phyloP scores from a whole-genome alignment of 2,888 invertebrate species.

The Euphydryas editha region DNA sequence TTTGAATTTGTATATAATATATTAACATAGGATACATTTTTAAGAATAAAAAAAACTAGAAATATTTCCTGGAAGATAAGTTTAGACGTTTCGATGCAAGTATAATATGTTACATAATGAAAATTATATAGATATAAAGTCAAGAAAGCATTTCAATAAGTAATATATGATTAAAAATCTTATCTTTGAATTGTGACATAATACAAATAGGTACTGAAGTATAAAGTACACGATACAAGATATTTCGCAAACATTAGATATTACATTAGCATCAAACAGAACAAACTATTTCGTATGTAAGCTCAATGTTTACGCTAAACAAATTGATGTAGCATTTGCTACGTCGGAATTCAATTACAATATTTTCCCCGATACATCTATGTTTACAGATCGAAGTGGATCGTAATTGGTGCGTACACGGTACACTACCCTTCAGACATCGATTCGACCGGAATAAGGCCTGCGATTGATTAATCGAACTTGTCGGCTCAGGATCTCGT shows the following conservation, averaged over 20 bases:
- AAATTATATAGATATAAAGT: too few species aligned
- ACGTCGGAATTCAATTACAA: conserved; percentile 9
- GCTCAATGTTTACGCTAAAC: conserved; percentile 1
- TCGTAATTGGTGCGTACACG: conserved; percentile 54
- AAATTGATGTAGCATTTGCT: conserved; percentile 6
- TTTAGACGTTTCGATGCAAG: too few species aligned
- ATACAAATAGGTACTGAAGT: not conserved
- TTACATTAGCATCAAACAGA: not conserved
- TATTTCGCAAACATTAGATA: not conserved
- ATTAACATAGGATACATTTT: too few species aligned
- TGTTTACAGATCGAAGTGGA: conserved; percentile 18
- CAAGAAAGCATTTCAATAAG: too few species aligned
- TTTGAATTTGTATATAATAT: too few species aligned
- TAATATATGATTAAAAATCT: not conserved
- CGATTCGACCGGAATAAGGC: conserved; percentile 45
- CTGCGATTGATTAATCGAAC: conserved; percentile 71
- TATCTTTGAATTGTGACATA: not conserved
- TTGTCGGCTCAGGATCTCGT: conserved; percentile 54
- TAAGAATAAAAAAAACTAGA: too few species aligned
- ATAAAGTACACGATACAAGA: not conserved
- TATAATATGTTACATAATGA: too few species aligned
- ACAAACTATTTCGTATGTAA: not conserved
- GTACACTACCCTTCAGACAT: conserved; percentile 49
- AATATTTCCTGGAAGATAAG: too few species aligned
- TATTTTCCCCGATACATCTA: not conserved